Percentiles rank a stretch among this genome's conserved stretches.
Conservation (phyloP, 2,797 vertebrate species). For the Nasua narica region DNA sequence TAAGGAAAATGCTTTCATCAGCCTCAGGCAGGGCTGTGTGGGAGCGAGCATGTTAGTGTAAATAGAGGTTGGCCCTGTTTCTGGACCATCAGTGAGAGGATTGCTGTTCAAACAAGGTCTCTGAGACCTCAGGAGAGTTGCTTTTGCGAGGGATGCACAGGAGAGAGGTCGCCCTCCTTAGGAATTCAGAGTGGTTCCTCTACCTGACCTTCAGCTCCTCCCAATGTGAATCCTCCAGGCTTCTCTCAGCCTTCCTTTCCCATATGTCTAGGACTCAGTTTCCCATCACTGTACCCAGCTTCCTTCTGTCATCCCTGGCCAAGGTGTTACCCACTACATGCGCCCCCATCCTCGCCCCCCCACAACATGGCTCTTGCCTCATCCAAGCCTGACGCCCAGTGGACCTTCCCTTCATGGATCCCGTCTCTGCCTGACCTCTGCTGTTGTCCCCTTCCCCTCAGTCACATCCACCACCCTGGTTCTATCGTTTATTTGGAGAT, state of each 20-base stretch:
- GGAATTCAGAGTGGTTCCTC: not conserved
- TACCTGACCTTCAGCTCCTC: not conserved
- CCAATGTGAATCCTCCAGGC: not conserved
- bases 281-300: not conserved
- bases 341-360: accelerated
- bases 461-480: not conserved
- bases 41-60: not conserved
- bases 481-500: not conserved
- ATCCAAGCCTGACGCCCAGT: not conserved
- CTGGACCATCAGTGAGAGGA: not conserved
- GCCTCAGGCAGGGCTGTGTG: not conserved
- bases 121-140: not conserved
- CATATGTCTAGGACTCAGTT: not conserved
- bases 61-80: not conserved
- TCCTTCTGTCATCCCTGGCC: not conserved
- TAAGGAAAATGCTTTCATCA: not conserved
- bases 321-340: not conserved
- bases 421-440: not conserved
- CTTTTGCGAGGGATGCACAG: not conserved
- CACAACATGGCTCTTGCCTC: not conserved
- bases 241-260: not conserved
- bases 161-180: not conserved
- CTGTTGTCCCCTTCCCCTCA: not conserved
- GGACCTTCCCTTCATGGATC: not conserved
- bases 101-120: not conserved